These are phyloP conservation scores for Drosophila chauvacae DNA, from an alignment of 1,140 invertebrate species.

Conservation along the genomic window DNA sequence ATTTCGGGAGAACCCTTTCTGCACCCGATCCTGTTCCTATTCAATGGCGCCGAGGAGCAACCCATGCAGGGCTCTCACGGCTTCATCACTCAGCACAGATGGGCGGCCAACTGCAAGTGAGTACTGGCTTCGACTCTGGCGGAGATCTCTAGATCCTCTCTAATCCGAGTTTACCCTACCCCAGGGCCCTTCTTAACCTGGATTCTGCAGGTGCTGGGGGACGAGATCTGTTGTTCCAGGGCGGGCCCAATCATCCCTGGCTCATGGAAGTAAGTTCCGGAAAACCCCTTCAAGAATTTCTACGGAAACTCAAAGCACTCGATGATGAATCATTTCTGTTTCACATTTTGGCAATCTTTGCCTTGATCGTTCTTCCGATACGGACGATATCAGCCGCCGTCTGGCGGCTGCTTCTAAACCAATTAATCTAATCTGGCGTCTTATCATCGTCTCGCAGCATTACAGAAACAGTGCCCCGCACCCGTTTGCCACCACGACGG, in stretches of 20 bases:
- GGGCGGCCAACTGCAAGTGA: constrained; percentile 87
- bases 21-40: constrained; percentile 89
- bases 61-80: constrained; percentile 89
- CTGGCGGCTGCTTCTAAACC: constrained; percentile 34
- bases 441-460: constrained; percentile 85
- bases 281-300: background rate
- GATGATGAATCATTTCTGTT: constrained; percentile 6
- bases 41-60: constrained; percentile 93
- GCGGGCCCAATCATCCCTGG: constrained; percentile 96
- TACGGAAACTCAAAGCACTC: background rate
- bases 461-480: constrained; percentile 92
- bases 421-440: constrained; percentile 86
- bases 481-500: constrained; percentile 92
- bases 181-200: constrained; percentile 94
- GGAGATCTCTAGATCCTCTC: constrained; percentile 85
- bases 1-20: constrained; percentile 44
- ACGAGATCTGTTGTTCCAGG: constrained; percentile 97
- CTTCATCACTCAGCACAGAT: constrained; percentile 91
- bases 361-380: constrained; percentile 25
- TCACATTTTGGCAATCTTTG: constrained; percentile 7
- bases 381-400: constrained; percentile 19
- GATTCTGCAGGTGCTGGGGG: constrained; percentile 97
- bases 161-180: constrained; percentile 82
- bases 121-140: background rate
- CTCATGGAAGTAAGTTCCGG: constrained; percentile 89